Conservation (phyloP, 2,113 vertebrate genomes). For the Daboia siamensis region DNA sequence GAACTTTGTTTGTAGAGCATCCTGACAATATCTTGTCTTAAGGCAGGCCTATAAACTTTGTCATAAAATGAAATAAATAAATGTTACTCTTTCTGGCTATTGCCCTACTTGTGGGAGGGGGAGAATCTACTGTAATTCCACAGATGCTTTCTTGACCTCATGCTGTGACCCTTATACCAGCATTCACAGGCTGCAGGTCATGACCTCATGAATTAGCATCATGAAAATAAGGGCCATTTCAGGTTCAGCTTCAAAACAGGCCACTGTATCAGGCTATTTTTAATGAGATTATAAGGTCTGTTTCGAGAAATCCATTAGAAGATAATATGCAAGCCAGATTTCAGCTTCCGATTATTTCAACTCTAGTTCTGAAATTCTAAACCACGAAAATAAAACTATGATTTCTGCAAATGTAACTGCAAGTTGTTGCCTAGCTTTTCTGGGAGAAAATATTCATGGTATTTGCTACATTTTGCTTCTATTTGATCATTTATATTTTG, state of each 20-base stretch:
- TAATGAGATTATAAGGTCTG: constrained; percentile 40
- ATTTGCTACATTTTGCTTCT: background rate
- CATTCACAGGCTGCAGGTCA: constrained; percentile 66
- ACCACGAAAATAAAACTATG: background rate
- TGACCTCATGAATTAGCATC: constrained; percentile 69
- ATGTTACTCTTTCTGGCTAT: constrained; percentile 33
- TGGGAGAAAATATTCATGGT: background rate
- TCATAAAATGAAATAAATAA: constrained; percentile 19
- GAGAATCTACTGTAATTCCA: constrained; percentile 39
- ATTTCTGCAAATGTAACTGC: background rate
- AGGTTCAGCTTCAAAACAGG: constrained; percentile 62
- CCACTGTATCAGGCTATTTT: constrained; percentile 39
- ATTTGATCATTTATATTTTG: background rate
- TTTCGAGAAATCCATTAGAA: constrained; percentile 44
- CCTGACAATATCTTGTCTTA: constrained; percentile 16
- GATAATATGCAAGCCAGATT: constrained; percentile 52
- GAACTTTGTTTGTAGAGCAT: background rate
- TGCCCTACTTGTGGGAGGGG: background rate
- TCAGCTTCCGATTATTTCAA: constrained; percentile 51
- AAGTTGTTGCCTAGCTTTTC: background rate
- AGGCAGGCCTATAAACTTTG: constrained; percentile 14
- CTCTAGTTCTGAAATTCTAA: constrained; percentile 33
- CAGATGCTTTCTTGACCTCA: constrained; percentile 63
- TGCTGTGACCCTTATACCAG: constrained; percentile 67
- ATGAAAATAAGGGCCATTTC: constrained; percentile 59